A percentile compares a stretch with the other conserved stretches of the same genome.
Conservation (phyloP, 2,888 invertebrate genomes). For the Caradrina kadenii region DNA sequence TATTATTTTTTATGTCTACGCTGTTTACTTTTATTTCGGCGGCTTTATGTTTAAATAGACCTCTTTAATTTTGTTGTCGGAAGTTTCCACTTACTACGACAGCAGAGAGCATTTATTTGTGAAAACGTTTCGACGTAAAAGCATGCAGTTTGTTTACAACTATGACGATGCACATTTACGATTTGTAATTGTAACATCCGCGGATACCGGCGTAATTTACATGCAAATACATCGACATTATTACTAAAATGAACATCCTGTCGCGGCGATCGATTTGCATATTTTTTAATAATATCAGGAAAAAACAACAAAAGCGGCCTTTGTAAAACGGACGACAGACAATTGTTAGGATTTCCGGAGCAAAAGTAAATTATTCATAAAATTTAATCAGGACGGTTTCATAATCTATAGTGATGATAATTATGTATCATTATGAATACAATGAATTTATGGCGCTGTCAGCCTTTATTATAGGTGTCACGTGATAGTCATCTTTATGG, state of each 20-base stretch:
- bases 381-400: slow-evolving; percentile 84
- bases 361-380: slow-evolving; percentile 85
- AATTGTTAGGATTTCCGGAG: slow-evolving; percentile 87
- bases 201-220: slow-evolving; percentile 86
- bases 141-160: slow-evolving; percentile 77
- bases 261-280: slow-evolving; percentile 88
- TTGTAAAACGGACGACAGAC: slow-evolving; percentile 80
- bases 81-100: slow-evolving; percentile 45
- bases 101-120: slow-evolving; percentile 63
- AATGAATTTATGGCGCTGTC: slow-evolving; percentile 62
- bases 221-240: slow-evolving; percentile 88
- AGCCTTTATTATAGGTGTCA: slow-evolving; percentile 52
- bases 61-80: slow-evolving; percentile 41
- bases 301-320: slow-evolving; percentile 84
- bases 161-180: slow-evolving; percentile 81
- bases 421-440: slow-evolving; percentile 77
- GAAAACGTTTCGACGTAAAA: slow-evolving; percentile 61
- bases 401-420: slow-evolving; percentile 82
- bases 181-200: slow-evolving; percentile 86
- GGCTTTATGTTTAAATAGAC: slow-evolving; percentile 5
- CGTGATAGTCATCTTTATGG: slow-evolving; percentile 54
- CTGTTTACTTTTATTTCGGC: slow-evolving; percentile 17
- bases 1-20: slow-evolving; percentile 28
- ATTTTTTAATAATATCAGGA: slow-evolving; percentile 88
- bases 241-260: slow-evolving; percentile 89